These are phyloP conservation scores for Leptinotarsa lineolata DNA, from an alignment of 1,140 invertebrate genomes.

Conservation along the genomic window DNA sequence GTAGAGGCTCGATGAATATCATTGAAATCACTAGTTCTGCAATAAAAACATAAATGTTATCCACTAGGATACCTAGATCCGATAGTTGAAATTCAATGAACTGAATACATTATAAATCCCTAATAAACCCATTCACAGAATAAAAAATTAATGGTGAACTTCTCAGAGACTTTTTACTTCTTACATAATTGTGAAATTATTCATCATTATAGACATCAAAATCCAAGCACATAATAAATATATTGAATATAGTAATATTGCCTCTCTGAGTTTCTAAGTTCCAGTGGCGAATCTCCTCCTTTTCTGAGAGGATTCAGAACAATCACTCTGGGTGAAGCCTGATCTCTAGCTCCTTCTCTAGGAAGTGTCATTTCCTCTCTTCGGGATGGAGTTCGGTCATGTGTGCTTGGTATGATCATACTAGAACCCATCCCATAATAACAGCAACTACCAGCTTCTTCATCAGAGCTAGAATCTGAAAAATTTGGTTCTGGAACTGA, in stretches of 20 bases:
- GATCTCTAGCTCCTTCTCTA: constrained; percentile 15
- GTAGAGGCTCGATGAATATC: neutral
- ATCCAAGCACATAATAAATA: no score
- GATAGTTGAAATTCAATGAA: no score
- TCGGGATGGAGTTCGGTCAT: constrained; percentile 15
- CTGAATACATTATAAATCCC: no score
- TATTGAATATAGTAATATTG: no score
- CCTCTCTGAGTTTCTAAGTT: no score
- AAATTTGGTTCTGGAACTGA: neutral
- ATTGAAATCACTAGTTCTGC: neutral
- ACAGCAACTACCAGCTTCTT: constrained; percentile 9
- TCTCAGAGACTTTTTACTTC: no score
- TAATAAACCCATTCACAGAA: no score
- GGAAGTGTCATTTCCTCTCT: constrained; percentile 19
- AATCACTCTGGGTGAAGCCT: neutral
- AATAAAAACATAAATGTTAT: neutral
- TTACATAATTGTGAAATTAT: no score
- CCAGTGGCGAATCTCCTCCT: no score
- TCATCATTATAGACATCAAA: no score
- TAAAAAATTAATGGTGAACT: no score
- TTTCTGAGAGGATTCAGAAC: constrained; percentile 1
- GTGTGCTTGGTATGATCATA: constrained; percentile 15
- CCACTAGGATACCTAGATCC: no score
- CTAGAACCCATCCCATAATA: constrained; percentile 1
- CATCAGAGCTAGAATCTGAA: constrained; percentile 15